Evolutionary conservation across 2,888 invertebrate species (phyloP).

Genomic region (Eupithecia abbreviata): DNA sequence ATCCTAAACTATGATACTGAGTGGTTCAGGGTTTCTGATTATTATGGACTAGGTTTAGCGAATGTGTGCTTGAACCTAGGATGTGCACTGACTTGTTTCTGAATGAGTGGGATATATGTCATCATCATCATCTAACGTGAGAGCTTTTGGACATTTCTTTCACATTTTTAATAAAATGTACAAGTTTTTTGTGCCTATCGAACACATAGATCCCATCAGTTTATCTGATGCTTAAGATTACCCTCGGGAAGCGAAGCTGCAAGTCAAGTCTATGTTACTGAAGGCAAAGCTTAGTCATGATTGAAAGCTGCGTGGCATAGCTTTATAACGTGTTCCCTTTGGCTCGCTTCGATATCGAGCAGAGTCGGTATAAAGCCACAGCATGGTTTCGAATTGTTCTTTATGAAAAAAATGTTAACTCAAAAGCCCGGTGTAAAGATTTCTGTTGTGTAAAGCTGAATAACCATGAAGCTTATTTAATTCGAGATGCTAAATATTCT

Average conservation of each 20-base stretch:
- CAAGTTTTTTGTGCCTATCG: constrained; percentile 47
- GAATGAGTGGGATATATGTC: constrained; percentile 83
- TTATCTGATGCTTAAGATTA: constrained; percentile 74
- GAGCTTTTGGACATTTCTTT: constrained; percentile 65
- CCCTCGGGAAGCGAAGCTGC: constrained; percentile 82
- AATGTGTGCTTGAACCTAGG: constrained; percentile 82
- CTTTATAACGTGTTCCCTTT: constrained; percentile 75
- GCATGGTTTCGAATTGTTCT: constrained; percentile 66
- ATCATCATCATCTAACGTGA: constrained; percentile 63
- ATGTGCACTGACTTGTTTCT: constrained; percentile 78
- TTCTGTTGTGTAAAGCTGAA: constrained; percentile 82
- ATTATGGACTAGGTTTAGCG: constrained; percentile 64
- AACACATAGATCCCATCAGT: constrained; percentile 82
- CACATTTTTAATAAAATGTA: constrained; percentile 43
- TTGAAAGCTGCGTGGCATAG: constrained; percentile 81
- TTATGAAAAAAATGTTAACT: constrained; percentile 78
- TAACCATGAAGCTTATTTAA: constrained; percentile 77
- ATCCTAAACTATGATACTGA: constrained; percentile 48
- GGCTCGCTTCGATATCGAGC: constrained; percentile 62
- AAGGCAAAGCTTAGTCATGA: constrained; percentile 82
- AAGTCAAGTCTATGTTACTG: constrained; percentile 81
- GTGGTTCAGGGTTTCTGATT: constrained; percentile 64
- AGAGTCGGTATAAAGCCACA: constrained; percentile 78
- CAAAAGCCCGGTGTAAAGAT: constrained; percentile 80
- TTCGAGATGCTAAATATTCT: constrained; percentile 80